Base-by-base conservation (phyloP, 37 sponge, comb jelly and placozoan species). In the Ephydatia muelleri region DNA sequence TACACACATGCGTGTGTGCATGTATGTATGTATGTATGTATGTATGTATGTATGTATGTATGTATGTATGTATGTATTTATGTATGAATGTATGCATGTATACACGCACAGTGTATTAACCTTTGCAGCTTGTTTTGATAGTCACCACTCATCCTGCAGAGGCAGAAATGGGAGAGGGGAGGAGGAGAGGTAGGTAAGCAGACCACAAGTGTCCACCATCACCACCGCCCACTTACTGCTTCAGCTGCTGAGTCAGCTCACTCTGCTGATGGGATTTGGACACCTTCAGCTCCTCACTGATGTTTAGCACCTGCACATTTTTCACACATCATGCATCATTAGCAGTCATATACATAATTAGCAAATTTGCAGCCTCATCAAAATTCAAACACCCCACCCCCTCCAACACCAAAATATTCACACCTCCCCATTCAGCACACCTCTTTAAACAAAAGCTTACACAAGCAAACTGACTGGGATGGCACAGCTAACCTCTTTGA, bases 1-100 rank as follows among this genome's bases (percentile, higher is more conserved):
- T 43, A 43, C 43, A 43, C 43, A 57, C 16, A 21, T 57, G 57
- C 16, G 19, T 57, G 57, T 57, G 57, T 19, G 57, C 16, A 21
- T 14, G 19, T 57, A 21, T 57, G 73, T 83, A 29, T 73, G 73
- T 49, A 29, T 83, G 66, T 65, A 16, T 39, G 48, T 72, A 49
- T 39, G 32, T 38, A 14, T 72, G 47, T 31, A 35, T 75, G 38
- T 75, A 35, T 75, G 38, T 43, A 43, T 9, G 6, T 4, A 38
- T 31, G 38, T 75, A 8, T 75, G 76, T 34, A 8, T 75, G 76
- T 75, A 8, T 75, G 76, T 43, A 6, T 43, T 3, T 43, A 6
- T 43, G 43, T 43, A 6, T 43, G 43, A 9, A 6, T 43, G 43
- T 43, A 43, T 6, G 6, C 43, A 43, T 43, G 43, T 43, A 6